Evolutionary conservation across 2,888 invertebrate genomes (phyloP).

Genomic region (Oegoconia quadripuncta): DNA sequence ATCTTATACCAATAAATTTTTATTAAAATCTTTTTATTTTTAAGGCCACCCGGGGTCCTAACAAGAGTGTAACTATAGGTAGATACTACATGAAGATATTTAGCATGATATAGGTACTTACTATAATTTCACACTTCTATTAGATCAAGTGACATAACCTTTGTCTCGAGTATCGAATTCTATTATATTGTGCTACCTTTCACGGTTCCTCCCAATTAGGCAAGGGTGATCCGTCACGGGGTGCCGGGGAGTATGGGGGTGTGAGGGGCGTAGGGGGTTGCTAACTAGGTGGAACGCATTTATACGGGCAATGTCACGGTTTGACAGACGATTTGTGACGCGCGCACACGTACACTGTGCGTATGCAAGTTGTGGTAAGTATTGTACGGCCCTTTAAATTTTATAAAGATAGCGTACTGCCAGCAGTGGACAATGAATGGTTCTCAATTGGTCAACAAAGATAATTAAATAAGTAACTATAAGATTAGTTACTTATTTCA

Average conservation of each 20-base stretch:
- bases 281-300: slow-evolving; percentile 59
- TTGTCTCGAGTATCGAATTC: slow-evolving; percentile 32
- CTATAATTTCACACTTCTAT: slow-evolving; percentile 21
- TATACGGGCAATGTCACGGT: slow-evolving; percentile 58
- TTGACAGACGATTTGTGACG: slow-evolving; percentile 63
- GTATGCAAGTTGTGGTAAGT: slow-evolving; percentile 11
- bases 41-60: too few relatives aligned
- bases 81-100: too few relatives aligned
- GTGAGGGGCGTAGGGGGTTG: slow-evolving; percentile 21
- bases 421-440: too few relatives aligned
- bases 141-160: slow-evolving; percentile 24
- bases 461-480: too few relatives aligned
- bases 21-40: too few relatives aligned
- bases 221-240: slow-evolving; percentile 35
- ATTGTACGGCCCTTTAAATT: background rate
- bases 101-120: slow-evolving; percentile 1
- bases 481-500: too few relatives aligned
- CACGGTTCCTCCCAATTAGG: slow-evolving; percentile 33
- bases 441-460: too few relatives aligned
- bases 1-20: too few relatives aligned
- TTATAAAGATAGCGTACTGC: too few relatives aligned
- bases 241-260: slow-evolving; percentile 16
- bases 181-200: slow-evolving; percentile 23
- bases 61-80: too few relatives aligned
- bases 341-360: slow-evolving; percentile 50